Evolutionary conservation across 2,888 invertebrate species (phyloP).

Genomic region (Dichetophora obliterata): DNA sequence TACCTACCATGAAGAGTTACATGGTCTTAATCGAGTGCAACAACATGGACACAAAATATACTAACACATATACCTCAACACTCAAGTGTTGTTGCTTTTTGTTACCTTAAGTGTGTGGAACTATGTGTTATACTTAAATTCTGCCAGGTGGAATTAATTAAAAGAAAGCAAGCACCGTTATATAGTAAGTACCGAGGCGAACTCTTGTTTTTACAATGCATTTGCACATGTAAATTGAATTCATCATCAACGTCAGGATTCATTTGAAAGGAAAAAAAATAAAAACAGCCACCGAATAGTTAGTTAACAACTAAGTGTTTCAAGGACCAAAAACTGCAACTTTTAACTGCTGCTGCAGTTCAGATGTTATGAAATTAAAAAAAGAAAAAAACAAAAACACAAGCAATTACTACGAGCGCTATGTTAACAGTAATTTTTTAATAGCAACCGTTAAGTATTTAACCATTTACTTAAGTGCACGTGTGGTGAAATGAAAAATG

Average conservation of each 20-base stretch:
- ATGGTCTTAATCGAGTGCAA: too few relatives aligned
- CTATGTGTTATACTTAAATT: neutral
- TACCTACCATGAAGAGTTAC: too few relatives aligned
- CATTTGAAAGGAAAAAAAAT: neutral
- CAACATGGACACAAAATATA: too few relatives aligned
- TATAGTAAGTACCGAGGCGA: neutral
- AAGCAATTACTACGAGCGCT: too few relatives aligned
- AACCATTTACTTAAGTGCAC: too few relatives aligned
- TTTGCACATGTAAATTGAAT: constrained; percentile 30
- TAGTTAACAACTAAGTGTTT: too few relatives aligned
- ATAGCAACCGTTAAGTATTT: too few relatives aligned
- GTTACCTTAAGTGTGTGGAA: neutral
- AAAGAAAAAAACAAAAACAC: too few relatives aligned
- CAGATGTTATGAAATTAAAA: neutral
- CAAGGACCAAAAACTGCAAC: neutral
- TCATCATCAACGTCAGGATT: constrained; percentile 5
- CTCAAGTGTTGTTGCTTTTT: neutral
- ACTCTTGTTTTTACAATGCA: neutral
- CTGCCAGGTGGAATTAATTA: neutral
- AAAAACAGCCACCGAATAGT: too few relatives aligned
- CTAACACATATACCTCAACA: neutral
- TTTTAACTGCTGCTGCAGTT: neutral
- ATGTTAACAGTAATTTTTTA: too few relatives aligned
- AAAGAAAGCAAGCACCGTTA: neutral
- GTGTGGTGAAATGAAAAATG: too few relatives aligned